Evolutionary conservation across 2,113 vertebrate species (phyloP).

Genomic region (Gobiocypris rarus): DNA sequence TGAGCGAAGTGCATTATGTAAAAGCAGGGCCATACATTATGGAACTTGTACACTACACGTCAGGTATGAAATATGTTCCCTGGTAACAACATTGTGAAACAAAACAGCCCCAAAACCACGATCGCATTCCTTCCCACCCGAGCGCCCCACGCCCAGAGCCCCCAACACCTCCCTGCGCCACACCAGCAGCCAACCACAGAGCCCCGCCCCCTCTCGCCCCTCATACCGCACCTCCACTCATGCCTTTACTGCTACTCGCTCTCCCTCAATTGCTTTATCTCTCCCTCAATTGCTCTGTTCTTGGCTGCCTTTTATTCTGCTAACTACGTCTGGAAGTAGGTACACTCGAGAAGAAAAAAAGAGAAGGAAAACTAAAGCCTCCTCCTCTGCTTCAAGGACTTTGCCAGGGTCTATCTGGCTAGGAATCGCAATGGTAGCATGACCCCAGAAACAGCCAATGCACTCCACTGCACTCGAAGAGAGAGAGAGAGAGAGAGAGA

Average conservation of each 20-base stretch:
- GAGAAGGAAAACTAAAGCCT: constrained; percentile 62
- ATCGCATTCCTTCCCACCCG: constrained; percentile 66
- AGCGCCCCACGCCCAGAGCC: constrained; percentile 52
- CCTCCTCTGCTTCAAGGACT: constrained; percentile 42
- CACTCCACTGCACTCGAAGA: background rate
- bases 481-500: background rate
- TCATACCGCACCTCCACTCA: constrained; percentile 60
- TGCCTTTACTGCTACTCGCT: constrained; percentile 61
- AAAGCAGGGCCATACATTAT: constrained; percentile 51
- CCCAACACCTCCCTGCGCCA: constrained; percentile 55
- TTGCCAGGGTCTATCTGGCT: constrained; percentile 66
- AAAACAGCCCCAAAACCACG: constrained; percentile 67
- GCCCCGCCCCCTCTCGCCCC: constrained; percentile 16
- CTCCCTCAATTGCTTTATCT: constrained; percentile 45
- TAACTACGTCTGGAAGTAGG: constrained; percentile 59
- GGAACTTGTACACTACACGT: constrained; percentile 62
- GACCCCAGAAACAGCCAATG: constrained; percentile 60
- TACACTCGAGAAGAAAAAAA: constrained; percentile 18
- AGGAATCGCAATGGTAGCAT: constrained; percentile 71
- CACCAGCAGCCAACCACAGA: constrained; percentile 45
- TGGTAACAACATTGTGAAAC: constrained; percentile 70
- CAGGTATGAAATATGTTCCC: constrained; percentile 64
- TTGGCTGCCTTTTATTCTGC: constrained; percentile 59
- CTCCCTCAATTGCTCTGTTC: constrained; percentile 54
- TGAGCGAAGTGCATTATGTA: constrained; percentile 6